phyloP scores from a whole-genome alignment of 1,140 invertebrate genomes.

The Leptopilina clavipes region DNA sequence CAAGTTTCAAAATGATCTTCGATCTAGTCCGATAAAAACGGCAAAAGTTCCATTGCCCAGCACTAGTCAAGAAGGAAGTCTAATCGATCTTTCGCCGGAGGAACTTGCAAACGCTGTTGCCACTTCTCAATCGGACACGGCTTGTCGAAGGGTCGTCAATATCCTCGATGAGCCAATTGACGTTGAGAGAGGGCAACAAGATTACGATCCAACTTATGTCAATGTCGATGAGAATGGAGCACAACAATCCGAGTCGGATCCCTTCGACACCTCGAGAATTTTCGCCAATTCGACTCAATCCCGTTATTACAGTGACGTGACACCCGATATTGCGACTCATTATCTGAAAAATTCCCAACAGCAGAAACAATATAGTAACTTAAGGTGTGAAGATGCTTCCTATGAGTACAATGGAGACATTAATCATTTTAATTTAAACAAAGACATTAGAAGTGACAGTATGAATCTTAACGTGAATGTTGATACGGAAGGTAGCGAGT shows the following conservation, averaged over 20 bases:
- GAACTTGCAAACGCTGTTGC: conserved; percentile 65
- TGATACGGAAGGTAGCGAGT: conserved; percentile 46
- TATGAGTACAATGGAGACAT: conserved; percentile 13
- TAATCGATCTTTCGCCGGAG: conserved; percentile 79
- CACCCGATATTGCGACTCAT: conserved; percentile 58
- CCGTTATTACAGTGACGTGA: conserved; percentile 73
- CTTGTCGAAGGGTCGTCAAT: conserved; percentile 74
- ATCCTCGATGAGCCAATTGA: conserved; percentile 87
- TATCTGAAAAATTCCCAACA: conserved; percentile 53
- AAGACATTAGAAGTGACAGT: conserved; percentile 54
- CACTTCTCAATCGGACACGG: conserved; percentile 44
- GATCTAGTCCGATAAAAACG: conserved; percentile 71
- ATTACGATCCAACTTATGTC: conserved; percentile 66
- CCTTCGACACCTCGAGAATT: conserved; percentile 79
- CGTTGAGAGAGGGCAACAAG: conserved; percentile 56
- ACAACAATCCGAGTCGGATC: conserved; percentile 62
- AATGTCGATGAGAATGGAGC: conserved; percentile 64
- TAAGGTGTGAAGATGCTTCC: conserved; percentile 48
- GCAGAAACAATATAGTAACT: conserved; percentile 61
- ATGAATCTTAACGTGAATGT: conserved; percentile 62
- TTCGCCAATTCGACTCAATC: conserved; percentile 66
- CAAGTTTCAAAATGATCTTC: conserved; percentile 82
- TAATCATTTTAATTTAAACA: conserved; percentile 51
- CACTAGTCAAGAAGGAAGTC: conserved; percentile 75
- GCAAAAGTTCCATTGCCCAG: conserved; percentile 69